Evolutionary conservation across 2,113 vertebrate species (phyloP).

Genomic region (Cavia aperea): DNA sequence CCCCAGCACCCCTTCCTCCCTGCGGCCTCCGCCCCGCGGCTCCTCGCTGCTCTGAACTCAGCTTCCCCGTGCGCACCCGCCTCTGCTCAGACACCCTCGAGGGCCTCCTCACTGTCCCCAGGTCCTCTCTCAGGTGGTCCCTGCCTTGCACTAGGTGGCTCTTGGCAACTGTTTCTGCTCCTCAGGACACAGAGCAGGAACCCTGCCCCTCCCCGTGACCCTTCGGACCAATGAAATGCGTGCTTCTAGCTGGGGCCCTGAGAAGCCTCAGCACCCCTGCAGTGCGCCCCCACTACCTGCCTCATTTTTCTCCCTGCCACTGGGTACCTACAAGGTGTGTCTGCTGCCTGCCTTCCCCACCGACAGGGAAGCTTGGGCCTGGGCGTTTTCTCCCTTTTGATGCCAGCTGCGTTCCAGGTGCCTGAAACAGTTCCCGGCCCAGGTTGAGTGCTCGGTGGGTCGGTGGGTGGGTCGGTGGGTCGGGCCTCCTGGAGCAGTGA

Average conservation of each 20-base stretch:
- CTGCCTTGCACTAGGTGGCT: rapidly evolving
- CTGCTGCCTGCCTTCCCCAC: background rate
- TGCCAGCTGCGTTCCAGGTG: background rate
- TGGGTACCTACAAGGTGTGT: no score
- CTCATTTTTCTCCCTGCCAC: rapidly evolving
- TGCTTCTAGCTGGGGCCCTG: background rate
- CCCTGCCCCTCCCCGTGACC: background rate
- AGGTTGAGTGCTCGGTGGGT: background rate
- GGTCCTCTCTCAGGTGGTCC: background rate
- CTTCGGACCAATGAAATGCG: background rate
- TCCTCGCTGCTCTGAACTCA: background rate
- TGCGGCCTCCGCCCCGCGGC: no score
- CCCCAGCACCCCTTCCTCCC: no score
- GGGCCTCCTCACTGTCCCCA: background rate
- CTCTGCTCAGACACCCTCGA: rapidly evolving
- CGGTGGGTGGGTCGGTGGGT: rapidly evolving
- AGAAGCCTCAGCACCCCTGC: no score
- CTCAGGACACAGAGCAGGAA: background rate
- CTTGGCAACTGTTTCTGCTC: background rate
- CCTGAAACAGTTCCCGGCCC: background rate
- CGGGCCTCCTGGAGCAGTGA: no score
- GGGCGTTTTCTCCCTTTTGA: background rate
- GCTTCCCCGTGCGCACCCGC: no score
- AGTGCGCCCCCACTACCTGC: no score
- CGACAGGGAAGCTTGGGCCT: background rate